Evolutionary conservation across 2,797 vertebrate genomes (phyloP).

Genomic region (Spheniscus humboldti): DNA sequence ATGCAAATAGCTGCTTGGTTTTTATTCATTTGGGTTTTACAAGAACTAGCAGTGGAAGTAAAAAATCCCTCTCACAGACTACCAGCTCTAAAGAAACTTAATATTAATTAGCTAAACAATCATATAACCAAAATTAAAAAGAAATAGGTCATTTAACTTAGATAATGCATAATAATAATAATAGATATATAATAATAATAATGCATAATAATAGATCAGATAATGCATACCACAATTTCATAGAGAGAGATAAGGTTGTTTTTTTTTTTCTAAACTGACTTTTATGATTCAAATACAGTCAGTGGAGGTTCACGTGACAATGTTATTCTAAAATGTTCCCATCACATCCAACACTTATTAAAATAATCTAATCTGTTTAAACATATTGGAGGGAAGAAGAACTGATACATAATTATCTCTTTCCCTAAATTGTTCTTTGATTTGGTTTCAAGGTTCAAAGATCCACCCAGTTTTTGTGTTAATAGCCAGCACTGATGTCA

Average conservation of each 20-base stretch:
- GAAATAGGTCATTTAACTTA: neutral
- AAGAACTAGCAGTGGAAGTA: neutral
- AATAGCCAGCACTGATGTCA: conserved; percentile 48
- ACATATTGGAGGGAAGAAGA: conserved; percentile 42
- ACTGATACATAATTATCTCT: conserved; percentile 14
- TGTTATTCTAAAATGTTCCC: neutral
- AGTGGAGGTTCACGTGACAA: neutral
- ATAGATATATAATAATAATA: no score
- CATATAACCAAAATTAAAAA: neutral
- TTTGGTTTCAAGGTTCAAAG: conserved; percentile 28
- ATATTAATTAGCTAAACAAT: neutral
- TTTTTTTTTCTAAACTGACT: neutral
- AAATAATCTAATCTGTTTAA: conserved; percentile 58
- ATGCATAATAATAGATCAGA: neutral
- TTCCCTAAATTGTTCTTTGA: conserved; percentile 51
- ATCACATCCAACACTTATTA: neutral
- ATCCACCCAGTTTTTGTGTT: conserved; percentile 47
- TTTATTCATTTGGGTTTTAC: neutral
- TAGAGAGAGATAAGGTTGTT: neutral
- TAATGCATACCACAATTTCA: neutral
- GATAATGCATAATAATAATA: no score
- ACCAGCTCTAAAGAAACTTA: neutral
- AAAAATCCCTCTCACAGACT: neutral
- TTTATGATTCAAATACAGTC: neutral
- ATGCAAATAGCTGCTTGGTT: neutral